Base-by-base conservation (phyloP, 2,888 invertebrate genomes). In the Lithophane ornitopus region DNA sequence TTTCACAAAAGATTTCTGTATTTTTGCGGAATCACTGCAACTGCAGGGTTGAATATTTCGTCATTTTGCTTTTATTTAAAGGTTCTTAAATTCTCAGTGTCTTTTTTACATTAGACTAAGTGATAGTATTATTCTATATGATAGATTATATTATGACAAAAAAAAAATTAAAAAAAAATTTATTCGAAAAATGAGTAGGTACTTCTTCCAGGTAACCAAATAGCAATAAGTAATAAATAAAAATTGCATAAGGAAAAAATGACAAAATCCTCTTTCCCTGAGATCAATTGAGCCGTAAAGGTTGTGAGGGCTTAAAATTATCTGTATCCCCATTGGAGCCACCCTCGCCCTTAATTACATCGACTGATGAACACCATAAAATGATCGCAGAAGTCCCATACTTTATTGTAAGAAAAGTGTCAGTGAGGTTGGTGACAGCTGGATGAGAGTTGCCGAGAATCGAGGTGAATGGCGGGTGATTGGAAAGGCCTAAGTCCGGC, bases 251-350 rank as follows among this genome's bases (percentile, higher is more conserved):
- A 61, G 34, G 14, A 74, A 70, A n/a, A 63, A 66, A 39, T 46
- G n/a, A 52, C 41, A 59, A 63, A 79, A 78, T 61, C 61, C 58
- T 59, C 65, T 70, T 75, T 68, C 22, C 34, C 58, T 44, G n/a
- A 65, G 63, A 74, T 56, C 75, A 77, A 84, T 77, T 87, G 86
- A 82, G 73, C 84, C 81, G 74, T 76, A 82, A 86, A 85, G 88
- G 85, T 90, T 91, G 92, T 90, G 89, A 84, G 76, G 76, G 82
- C 80, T 86, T 82, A 87, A 82, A 88, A 90, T 90, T 88, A 89
- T 89, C 87, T 84, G 80, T 83, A 70, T 70, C 84, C 82, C 85
- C 85, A 54, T 78, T 28, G 70, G 84, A 65, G 44, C 78, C 61
- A 62, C 82, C 82, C 65, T 62, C 67, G 34, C 65, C 66, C 75